A percentile compares a stretch with the other conserved stretches of the same genome.
These are phyloP conservation scores for Diadegma fenestrale DNA, from an alignment of 2,888 invertebrate genomes.

Conservation along the genomic window DNA sequence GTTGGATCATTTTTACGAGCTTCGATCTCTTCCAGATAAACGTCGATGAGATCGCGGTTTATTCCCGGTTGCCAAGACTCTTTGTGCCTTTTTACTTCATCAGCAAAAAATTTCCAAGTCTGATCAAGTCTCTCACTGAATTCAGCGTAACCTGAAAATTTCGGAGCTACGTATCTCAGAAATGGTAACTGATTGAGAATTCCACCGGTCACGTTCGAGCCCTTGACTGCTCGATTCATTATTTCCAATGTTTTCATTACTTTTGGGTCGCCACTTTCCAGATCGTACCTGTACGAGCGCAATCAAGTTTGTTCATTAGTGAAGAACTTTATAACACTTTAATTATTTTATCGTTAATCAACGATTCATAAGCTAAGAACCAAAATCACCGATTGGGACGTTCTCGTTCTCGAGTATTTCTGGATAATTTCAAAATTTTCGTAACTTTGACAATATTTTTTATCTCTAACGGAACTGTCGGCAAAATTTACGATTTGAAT, in stretches of 20 bases:
- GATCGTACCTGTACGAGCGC: conserved; percentile 85
- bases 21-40: conserved; percentile 79
- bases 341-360: background rate
- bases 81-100: conserved; percentile 77
- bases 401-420: background rate
- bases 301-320: background rate
- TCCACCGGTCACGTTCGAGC: conserved; percentile 89
- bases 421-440: too few relatives aligned
- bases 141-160: conserved; percentile 87
- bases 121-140: conserved; percentile 86
- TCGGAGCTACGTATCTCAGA: conserved; percentile 88
- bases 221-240: conserved; percentile 87
- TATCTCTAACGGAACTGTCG: too few relatives aligned
- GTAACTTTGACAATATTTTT: too few relatives aligned
- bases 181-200: conserved; percentile 89
- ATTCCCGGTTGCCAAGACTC: conserved; percentile 70
- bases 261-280: conserved; percentile 86
- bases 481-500: too few relatives aligned
- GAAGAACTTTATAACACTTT: background rate
- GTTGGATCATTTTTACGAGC: conserved; percentile 68
- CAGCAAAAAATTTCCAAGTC: conserved; percentile 86
- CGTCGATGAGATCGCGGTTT: conserved; percentile 79
- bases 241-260: conserved; percentile 87
- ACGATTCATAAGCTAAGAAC: background rate
- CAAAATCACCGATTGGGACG: background rate